Evolutionary conservation across 2,113 vertebrate species (phyloP).

Genomic region (Perca schrenkii): DNA sequence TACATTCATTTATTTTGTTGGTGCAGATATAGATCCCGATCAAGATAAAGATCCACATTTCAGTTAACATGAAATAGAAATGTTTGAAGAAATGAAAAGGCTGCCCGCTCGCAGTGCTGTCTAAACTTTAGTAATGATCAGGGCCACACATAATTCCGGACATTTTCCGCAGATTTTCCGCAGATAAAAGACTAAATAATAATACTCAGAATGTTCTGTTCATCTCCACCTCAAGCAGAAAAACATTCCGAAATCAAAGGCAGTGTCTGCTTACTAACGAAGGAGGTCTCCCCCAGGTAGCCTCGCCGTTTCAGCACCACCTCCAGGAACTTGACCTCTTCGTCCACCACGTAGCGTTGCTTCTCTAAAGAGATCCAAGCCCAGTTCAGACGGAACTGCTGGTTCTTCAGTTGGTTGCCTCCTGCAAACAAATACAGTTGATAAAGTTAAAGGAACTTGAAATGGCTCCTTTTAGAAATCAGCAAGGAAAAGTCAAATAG

Average conservation of each 20-base stretch:
- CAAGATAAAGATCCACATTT: not conserved
- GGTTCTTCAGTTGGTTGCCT: slow-evolving; percentile 92
- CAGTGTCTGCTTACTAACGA: slow-evolving; percentile 89
- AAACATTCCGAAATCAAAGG: not conserved
- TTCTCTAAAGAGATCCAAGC: slow-evolving; percentile 97
- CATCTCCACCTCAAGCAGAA: too few species aligned
- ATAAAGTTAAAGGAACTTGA: not conserved
- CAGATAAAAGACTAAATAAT: too few species aligned
- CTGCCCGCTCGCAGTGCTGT: not conserved
- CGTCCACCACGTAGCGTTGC: slow-evolving; percentile 91
- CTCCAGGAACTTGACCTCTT: slow-evolving; percentile 92
- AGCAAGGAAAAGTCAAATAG: slow-evolving; percentile 7
- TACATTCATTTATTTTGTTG: not conserved
- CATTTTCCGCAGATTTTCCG: too few species aligned
- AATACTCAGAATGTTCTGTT: too few species aligned
- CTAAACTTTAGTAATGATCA: not conserved
- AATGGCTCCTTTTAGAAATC: not conserved
- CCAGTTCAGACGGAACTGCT: slow-evolving; percentile 94
- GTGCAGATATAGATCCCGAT: not conserved
- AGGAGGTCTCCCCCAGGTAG: slow-evolving; percentile 95
- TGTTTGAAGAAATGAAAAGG: not conserved
- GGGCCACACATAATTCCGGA: too few species aligned
- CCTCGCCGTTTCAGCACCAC: slow-evolving; percentile 92
- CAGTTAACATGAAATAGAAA: not conserved
- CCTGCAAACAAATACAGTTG: slow-evolving; percentile 82